phyloP scores from a whole-genome alignment of 1,140 invertebrate genomes.

The Drosophila kikkawai region DNA sequence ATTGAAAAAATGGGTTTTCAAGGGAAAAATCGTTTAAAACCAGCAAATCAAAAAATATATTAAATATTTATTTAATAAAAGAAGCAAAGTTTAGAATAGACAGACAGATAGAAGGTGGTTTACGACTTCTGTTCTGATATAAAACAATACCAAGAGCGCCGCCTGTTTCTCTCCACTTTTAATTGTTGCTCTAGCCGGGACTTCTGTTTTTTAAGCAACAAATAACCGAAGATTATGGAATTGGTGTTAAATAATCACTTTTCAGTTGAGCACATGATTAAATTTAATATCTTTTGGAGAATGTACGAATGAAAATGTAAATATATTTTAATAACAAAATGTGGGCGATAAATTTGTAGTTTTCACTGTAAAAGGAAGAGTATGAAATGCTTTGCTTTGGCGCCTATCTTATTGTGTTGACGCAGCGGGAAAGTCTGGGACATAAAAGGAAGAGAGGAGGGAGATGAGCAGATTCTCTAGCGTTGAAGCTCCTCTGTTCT shows the following conservation, averaged over 20 bases:
- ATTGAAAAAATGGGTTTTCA: not conserved
- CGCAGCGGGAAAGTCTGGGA: constrained; percentile 22
- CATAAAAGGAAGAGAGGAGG: not conserved
- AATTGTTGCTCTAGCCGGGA: too few relatives aligned
- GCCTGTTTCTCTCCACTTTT: too few relatives aligned
- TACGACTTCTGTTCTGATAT: too few relatives aligned
- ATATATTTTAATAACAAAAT: not conserved
- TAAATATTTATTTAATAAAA: too few relatives aligned
- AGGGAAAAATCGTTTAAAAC: not conserved
- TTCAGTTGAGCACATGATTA: not conserved
- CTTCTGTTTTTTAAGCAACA: too few relatives aligned
- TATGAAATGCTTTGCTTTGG: constrained; percentile 27
- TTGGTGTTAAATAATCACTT: too few relatives aligned
- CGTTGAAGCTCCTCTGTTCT: not conserved
- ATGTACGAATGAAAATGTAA: not conserved
- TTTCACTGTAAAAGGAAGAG: constrained; percentile 31
- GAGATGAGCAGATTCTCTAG: constrained; percentile 12
- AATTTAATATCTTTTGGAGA: not conserved
- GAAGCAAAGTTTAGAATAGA: too few relatives aligned
- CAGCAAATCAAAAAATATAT: not conserved
- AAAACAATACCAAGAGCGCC: too few relatives aligned
- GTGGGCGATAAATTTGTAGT: not conserved
- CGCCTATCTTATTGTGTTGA: constrained; percentile 39
- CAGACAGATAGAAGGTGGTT: too few relatives aligned
- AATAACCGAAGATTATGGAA: too few relatives aligned